Conservation (phyloP, 2,888 invertebrate species). For the Nymphalis c-album region DNA sequence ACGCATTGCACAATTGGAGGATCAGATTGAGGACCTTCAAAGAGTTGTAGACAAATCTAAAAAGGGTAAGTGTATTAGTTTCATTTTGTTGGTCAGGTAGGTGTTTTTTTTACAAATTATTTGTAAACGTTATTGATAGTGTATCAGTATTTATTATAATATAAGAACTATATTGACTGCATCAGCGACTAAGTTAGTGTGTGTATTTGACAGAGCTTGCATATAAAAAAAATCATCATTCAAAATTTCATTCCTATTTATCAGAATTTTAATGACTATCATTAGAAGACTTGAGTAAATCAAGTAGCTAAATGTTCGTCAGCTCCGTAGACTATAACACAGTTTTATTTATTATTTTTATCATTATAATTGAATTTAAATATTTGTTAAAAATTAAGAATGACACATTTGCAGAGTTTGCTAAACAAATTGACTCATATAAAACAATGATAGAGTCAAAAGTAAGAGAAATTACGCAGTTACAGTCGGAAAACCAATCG, state of each 20-base stretch:
- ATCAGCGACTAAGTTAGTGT: too few relatives aligned
- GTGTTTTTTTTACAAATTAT: not conserved
- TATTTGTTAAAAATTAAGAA: not conserved
- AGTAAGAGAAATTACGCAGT: conserved; percentile 48
- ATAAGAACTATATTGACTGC: too few relatives aligned
- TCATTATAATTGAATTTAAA: too few relatives aligned
- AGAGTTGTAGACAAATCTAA: conserved; percentile 47
- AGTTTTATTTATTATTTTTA: too few relatives aligned
- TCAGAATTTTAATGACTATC: too few relatives aligned
- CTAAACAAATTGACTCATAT: conserved; percentile 48
- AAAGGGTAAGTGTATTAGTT: conserved; percentile 47
- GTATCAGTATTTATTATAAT: not conserved
- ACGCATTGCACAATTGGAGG: conserved; percentile 45
- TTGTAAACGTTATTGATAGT: not conserved
- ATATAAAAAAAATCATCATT: too few relatives aligned
- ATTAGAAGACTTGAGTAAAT: too few relatives aligned
- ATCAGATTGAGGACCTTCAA: conserved; percentile 48
- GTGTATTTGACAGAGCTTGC: too few relatives aligned
- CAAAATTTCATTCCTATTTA: too few relatives aligned
- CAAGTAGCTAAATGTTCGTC: too few relatives aligned
- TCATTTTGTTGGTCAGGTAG: not conserved
- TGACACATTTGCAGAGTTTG: conserved; percentile 50
- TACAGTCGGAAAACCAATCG: conserved; percentile 55
- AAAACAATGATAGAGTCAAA: conserved; percentile 48
- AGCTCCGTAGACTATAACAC: too few relatives aligned